Evolutionary conservation across 2,888 invertebrate genomes (phyloP).

Genomic region (Drosophila ustulata): DNA sequence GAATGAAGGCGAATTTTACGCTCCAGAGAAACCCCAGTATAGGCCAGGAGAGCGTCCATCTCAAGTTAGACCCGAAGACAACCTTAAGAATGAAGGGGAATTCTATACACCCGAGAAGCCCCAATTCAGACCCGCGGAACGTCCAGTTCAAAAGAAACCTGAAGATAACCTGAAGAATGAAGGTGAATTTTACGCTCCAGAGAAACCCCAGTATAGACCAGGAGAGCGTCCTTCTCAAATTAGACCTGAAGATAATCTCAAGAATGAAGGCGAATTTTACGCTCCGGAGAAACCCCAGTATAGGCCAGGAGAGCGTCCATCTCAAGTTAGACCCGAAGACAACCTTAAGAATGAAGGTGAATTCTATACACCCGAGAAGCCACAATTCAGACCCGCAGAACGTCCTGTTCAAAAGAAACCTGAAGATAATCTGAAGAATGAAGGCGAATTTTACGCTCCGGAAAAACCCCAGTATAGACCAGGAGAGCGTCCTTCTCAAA

Average conservation of each 20-base stretch:
- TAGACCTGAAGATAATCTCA: conserved; percentile 88
- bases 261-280: conserved; percentile 86
- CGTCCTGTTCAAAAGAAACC: conserved; percentile 85
- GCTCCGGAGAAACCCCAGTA: conserved; percentile 85
- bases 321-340: conserved; percentile 85
- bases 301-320: conserved; percentile 84
- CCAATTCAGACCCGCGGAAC: conserved; percentile 85
- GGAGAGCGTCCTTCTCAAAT: conserved; percentile 85
- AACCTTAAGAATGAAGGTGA: conserved; percentile 87
- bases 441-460: conserved; percentile 17
- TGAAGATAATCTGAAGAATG: conserved; percentile 79
- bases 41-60: conserved; percentile 84
- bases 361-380: conserved; percentile 86
- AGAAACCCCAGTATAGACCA: conserved; percentile 80
- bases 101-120: conserved; percentile 86
- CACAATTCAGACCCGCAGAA: conserved; percentile 85
- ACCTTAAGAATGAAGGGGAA: conserved; percentile 87
- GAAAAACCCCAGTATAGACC: conserved; percentile 83
- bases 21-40: conserved; percentile 86
- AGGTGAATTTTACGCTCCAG: conserved; percentile 15
- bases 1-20: conserved; percentile 87
- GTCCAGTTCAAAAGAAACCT: conserved; percentile 85
- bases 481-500: conserved; percentile 81
- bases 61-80: conserved; percentile 86
- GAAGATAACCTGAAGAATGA: conserved; percentile 80